Conservation (phyloP, 2,797 vertebrate species). For the Bryconaethiops microstoma region DNA sequence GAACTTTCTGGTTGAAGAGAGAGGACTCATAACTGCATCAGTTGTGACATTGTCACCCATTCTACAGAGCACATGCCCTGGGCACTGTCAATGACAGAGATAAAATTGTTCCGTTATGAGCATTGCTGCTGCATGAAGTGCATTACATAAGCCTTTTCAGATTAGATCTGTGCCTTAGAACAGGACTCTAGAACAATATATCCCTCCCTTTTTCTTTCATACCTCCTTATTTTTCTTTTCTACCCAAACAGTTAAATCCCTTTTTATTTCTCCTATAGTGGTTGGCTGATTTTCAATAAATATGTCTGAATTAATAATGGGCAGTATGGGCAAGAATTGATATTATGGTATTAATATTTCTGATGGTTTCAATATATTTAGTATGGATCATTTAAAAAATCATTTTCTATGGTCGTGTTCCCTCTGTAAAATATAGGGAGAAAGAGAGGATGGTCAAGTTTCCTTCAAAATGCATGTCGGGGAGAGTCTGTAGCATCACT, state of each 20-base stretch:
- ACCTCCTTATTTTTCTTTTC: not conserved
- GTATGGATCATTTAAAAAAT: no score
- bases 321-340: not conserved
- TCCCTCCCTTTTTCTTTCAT: constrained; percentile 1
- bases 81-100: constrained; percentile 32
- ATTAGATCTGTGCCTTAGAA: constrained; percentile 31
- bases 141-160: constrained; percentile 44
- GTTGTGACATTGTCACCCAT: constrained; percentile 27
- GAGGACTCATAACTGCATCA: not conserved
- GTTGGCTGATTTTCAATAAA: not conserved
- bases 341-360: not conserved
- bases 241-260: not conserved
- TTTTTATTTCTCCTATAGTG: not conserved
- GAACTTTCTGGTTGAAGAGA: no score
- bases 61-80: constrained; percentile 48
- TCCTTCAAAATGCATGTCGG: no score
- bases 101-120: constrained; percentile 47
- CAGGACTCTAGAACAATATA: not conserved
- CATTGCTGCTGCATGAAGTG: constrained; percentile 37
- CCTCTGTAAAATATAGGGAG: no score
- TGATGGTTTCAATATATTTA: no score
- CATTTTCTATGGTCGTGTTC: no score
- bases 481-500: no score
- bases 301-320: not conserved
- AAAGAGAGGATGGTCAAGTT: no score